Base-by-base conservation (phyloP, 1,140 invertebrate genomes). In the Venturia canescens region DNA sequence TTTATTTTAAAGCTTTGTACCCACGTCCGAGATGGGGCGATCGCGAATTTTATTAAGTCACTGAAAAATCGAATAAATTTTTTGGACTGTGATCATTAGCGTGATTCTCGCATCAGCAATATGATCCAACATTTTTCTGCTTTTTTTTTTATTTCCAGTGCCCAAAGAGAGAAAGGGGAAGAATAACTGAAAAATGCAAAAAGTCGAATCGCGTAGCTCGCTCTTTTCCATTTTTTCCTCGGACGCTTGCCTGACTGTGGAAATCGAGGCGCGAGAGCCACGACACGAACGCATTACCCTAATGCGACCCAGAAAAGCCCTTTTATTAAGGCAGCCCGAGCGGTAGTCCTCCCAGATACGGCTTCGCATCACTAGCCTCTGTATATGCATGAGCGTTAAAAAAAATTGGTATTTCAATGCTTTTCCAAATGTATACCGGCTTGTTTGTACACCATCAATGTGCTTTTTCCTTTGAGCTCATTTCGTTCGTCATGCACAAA, bases 301-400 rank as follows among this genome's bases (percentile, higher is more conserved):
- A 90, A 91, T 90, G 89, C 86, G 86, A 89, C 89, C 88, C 84
- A 89, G 87, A 90, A 91, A 69, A 90, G 84, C 88, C 87, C 88
- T 90, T 90, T 91, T 90, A 88, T 88, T 89, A 87, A 84, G 82
- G 74, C 70, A 27, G 70, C n/a, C 60, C 27, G 23, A 34, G 63
- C 50, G 38, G 26, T 50, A 23, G 82, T 70, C 77, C 78, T 80
- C 57, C n/a, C 50, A 53, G 72, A 79, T 82, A 83, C 79, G 70
- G 80, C 80, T 63, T 44, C 29, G 72, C 66, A 29, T 63, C 67
- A 77, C 60, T 78, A 71, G 80, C 16, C 11, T 18, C 81, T 78
- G 80, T 57, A 50, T 67, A 84, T 71, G 70, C 69, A 72, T 79
- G 79, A 31, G 50, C 50, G 7, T 53, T n/a, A 53, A 53, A 53